Evolutionary conservation across 2,888 invertebrate species (phyloP).

Genomic region (Meganola albula): DNA sequence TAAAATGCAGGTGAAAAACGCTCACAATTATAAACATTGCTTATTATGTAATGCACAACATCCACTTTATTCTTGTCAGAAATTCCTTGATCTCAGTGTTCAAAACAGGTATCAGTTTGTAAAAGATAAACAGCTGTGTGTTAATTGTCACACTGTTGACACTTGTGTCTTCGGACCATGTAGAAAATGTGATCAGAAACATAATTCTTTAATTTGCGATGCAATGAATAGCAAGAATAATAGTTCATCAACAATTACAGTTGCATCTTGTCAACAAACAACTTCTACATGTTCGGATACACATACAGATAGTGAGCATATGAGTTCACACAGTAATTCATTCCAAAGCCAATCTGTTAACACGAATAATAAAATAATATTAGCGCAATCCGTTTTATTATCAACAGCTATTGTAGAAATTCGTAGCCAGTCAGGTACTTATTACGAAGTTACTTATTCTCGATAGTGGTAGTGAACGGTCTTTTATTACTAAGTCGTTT

Average conservation of each 20-base stretch:
- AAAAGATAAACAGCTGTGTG: slow-evolving; percentile 1
- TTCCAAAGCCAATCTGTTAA: too few relatives aligned
- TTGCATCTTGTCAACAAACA: neutral
- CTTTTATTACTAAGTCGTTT: slow-evolving; percentile 10
- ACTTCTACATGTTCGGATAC: too few relatives aligned
- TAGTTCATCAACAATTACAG: neutral
- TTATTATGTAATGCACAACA: slow-evolving; percentile 1
- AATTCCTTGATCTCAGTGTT: slow-evolving; percentile 1
- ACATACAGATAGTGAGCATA: too few relatives aligned
- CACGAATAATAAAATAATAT: neutral
- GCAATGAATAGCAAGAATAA: neutral
- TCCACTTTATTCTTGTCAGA: slow-evolving; percentile 3
- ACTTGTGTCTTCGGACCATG: slow-evolving; percentile 1
- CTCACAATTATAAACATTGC: neutral
- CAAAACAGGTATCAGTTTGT: slow-evolving; percentile 1
- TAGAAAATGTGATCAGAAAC: slow-evolving; percentile 1
- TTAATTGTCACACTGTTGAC: slow-evolving; percentile 2
- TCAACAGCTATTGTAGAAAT: slow-evolving; percentile 3
- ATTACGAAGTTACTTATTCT: neutral
- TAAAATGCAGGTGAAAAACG: neutral
- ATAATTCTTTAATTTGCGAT: slow-evolving; percentile 2
- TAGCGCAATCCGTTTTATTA: neutral
- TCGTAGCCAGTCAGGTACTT: neutral
- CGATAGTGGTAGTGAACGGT: slow-evolving; percentile 5
- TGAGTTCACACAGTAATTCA: too few relatives aligned